Evolutionary conservation across 2,888 invertebrate genomes (phyloP), one percentile per base, ranked within the genome.

Genomic region (Atrina japonica): DNA sequence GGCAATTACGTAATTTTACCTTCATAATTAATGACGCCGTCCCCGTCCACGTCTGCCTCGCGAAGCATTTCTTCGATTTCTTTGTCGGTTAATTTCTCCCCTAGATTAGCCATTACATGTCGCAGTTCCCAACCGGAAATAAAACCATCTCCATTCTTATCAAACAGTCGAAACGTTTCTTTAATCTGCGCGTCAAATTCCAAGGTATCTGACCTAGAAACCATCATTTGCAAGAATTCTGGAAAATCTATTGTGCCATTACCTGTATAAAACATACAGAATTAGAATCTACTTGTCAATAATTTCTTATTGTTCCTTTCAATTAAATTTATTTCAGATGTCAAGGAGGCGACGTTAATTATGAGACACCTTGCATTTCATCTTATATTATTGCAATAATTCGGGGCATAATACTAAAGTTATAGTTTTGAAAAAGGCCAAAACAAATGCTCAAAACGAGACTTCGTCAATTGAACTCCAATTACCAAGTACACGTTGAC

Each of bases 1-100:
- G n/a, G n/a, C n/a, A n/a, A n/a, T n/a, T n/a, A n/a, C n/a, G n/a
- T n/a, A n/a, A n/a, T n/a, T n/a, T n/a, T 52, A 60, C 60, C 60
- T 47, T 60, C 60, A 49, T 60, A 60, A n/a, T 60, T 60, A 14
- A 60, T 47, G 25, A 47, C 47, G 7, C 60, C 60, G 30, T 60
- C 60, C 11, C 60, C 60, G 49, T 60, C 60, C 21, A 47, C 35
- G 21, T 60, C 60, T 6, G 60, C 60, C 49, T 60, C 60, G 16
- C 30, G 25, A 2, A 60, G 21, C 60, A 60, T 60, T n/a, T 45
- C 60, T 29, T 60, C 60, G 2, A 60, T 27, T 43, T 60, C 60
- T 6, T 18, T 21, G n/a, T 60, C 60, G 6, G 16, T 47, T 16
- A 60, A 45, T 30, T 18, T 60, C 30, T 60, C 60, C 18, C 60